Base-by-base conservation (phyloP, 2,888 invertebrate species). In the Hypercompe scribonia region DNA sequence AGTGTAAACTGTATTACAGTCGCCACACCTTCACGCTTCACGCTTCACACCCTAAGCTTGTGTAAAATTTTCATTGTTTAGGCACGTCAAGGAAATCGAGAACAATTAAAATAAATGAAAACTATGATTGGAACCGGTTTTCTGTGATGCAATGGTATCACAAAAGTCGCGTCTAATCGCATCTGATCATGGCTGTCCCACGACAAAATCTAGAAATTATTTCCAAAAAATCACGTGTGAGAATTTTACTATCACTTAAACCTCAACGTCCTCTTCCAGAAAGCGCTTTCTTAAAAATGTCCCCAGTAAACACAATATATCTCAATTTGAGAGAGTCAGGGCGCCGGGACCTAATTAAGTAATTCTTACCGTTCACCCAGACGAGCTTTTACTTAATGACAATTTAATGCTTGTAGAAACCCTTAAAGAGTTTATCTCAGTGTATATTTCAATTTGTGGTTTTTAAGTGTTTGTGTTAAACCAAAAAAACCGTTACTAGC, bases 351-450 rank as follows among this genome's bases (percentile, higher is more conserved):
- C 90, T 93, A 93, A 94, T 93, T 93, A 93, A 93, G 92, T 92
- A 90, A 93, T 91, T 90, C 90, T 87, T 88, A 86, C 84, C 84
- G 86, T 89, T 88, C 84, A 82, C 80, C 83, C 88, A 85, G 85
- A 89, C 86, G 84, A 86, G 92, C 92, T 90, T 90, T 92, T 88
- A 90, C 90, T 91, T 94, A 94, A 95, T 94, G 93, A 93, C 94
- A 92, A 95, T 95, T 94, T 94, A 95, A 94, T 93, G 92, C 91
- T 75, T 71, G 76, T 86, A 84, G 83, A 78, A 70, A 77, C 80
- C 83, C 85, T 86, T 88, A 84, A 89, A 89, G 84, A 87, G 88
- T 88, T 90, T 88, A 86, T 84, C 81, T 80, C 54, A 68, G 15
- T 70, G 46, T 61, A 66, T 58, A 63, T 33, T 70, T 71, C 50